Base-by-base conservation (phyloP, 1,140 invertebrate species). In the Adoxophyes honmai region DNA sequence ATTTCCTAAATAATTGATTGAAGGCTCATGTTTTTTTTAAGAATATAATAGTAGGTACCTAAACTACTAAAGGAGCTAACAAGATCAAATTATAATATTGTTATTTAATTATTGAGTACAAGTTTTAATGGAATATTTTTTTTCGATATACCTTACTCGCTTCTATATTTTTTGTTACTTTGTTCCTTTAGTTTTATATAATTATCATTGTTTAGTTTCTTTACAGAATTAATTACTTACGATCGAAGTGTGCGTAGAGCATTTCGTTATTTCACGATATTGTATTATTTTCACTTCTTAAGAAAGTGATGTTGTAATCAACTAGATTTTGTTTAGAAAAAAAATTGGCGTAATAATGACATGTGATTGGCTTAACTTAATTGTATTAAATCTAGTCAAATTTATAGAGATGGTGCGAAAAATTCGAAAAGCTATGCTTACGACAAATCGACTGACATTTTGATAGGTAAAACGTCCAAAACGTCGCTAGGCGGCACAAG, bases 61-160 rank as follows among this genome's bases (percentile, higher is more conserved):
- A 74, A 78, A 73, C 71, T 44, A 66, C 66, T 68, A 69, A 75
- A 75, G 62, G 78, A 81, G 77, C 78, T 85, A 78, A 71, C 68
- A 69, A 88, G 83, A 86, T 88, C 83, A 88, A 88, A 85, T 82
- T 88, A 88, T 88, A 81, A 80, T 85, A 88, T 86, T 88, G 85
- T 88, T 88, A 85, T 85, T 85, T 85, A 85, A 85, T 87, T 84
- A 86, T 82, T 78, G 85, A 88, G 80, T 86, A 88, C 85, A 88
- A 85, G 85, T 86, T 86, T 85, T 82, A 83, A 83, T 80, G 75
- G 65, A 82, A 80, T 84, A 80, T 82, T 81, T 76, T 78, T 81
- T 81, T 85, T 84, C 77, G 82, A 81, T 85, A 85, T 87, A 84
- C 74, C 78, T 78, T 78, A 82, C 75, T 81, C 79, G 76, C 79